Base-by-base conservation (phyloP, 2,888 invertebrate species). In the Bombylius discolor region DNA sequence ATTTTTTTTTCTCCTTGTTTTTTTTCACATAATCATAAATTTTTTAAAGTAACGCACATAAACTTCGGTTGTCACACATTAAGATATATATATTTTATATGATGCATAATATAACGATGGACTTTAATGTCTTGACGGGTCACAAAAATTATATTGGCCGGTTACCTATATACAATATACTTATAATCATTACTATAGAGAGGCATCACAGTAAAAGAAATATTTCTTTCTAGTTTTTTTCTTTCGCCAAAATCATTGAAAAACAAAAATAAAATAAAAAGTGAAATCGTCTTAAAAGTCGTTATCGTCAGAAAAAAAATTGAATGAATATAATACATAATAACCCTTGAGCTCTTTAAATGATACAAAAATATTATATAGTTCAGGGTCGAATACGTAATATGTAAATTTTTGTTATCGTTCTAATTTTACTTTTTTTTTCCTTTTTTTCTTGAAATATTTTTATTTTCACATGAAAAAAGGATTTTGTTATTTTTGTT, bases 21-120 rank as follows among this genome's bases (percentile, higher is more conserved):
- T 23, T 23, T 23, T 54, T 54, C 53, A 49, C 53, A 54, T 45
- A 42, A 54, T 49, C 53, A 54, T 54, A 54, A 54, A 54, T 54
- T 49, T 23, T 23, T 54, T 54, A 54, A 49, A 44, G 39, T 44
- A 45, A 49, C 36, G n/a, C 36, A 14, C 6, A 9, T 33, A 49
- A 47, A 49, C 53, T 53, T 53, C 56, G 32, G 53, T 53, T 52
- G 39, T 49, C 36, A 53, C 11, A 42, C 12, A 42, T 42, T 11
- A 11, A 42, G 12, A 11, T 36, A 36, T 36, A 36, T 36, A 36
- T 8, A 36, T 36, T 36, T 36, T 36, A 7, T 23, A 23, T 23
- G 23, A 23, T 23, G 23, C 23, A 23, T 23, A 23, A 23, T 23
- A 23, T 23, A 23, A 23, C 23, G 23, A 23, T 23, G 23, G 23